phyloP scores from a whole-genome alignment of 2,888 invertebrate species.

The Apotomis turbidana region DNA sequence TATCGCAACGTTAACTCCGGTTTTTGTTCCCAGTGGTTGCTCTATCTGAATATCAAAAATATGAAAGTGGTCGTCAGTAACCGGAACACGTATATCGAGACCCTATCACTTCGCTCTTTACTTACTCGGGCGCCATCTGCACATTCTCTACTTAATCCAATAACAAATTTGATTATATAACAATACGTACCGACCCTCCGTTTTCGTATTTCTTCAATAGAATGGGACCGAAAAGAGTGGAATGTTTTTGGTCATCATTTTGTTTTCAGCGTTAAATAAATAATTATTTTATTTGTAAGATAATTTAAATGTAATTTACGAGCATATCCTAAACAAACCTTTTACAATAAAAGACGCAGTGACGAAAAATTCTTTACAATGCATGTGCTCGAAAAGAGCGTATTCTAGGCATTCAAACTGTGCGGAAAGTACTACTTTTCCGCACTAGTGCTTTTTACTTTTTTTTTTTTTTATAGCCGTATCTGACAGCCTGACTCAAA shows the following conservation, averaged over 20 bases:
- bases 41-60: slow-evolving; percentile 83
- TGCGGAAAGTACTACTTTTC: no score
- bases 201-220: slow-evolving; percentile 48
- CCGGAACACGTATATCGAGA: slow-evolving; percentile 81
- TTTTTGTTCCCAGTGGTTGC: slow-evolving; percentile 79
- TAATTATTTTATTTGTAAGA: neutral
- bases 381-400: no score
- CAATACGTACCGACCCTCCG: slow-evolving; percentile 59
- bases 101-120: slow-evolving; percentile 83
- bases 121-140: slow-evolving; percentile 82
- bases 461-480: no score
- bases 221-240: slow-evolving; percentile 20
- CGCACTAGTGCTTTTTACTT: no score
- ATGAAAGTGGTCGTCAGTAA: slow-evolving; percentile 80
- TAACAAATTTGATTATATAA: slow-evolving; percentile 79
- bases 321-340: no score
- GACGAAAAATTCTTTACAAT: no score
- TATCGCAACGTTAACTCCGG: slow-evolving; percentile 79
- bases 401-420: no score
- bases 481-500: no score
- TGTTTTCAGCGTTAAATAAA: slow-evolving; percentile 10
- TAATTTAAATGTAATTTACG: no score
- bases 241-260: slow-evolving; percentile 12
- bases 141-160: slow-evolving; percentile 79
- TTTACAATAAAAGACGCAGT: no score